phyloP scores from a whole-genome alignment of 2,888 invertebrate genomes.

The Celastrina argiolus region DNA sequence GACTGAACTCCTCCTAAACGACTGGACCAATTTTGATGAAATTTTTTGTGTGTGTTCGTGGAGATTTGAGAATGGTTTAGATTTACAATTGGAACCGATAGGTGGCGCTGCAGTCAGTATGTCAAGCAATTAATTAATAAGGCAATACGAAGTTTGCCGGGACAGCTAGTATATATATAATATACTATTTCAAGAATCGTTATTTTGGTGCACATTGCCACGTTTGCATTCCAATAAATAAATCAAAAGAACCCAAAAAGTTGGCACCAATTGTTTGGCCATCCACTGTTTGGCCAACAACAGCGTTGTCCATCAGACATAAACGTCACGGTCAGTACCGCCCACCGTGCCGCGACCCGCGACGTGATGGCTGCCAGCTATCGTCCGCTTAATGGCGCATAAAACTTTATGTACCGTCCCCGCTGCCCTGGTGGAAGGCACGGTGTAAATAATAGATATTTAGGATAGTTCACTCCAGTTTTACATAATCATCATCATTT shows the following conservation, averaged over 20 bases:
- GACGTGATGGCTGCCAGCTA: conserved; percentile 31
- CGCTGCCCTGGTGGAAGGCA: conserved; percentile 16
- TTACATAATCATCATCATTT: neutral
- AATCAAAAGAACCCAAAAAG: neutral
- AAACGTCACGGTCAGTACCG: neutral
- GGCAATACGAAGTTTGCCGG: too few species aligned
- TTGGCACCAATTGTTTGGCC: neutral
- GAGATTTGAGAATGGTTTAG: too few species aligned
- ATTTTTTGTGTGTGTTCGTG: too few species aligned
- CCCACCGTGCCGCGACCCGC: conserved; percentile 13
- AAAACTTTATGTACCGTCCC: conserved; percentile 35
- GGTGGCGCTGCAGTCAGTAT: too few species aligned
- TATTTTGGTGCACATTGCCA: too few species aligned
- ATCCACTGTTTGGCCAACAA: neutral
- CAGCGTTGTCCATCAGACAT: neutral
- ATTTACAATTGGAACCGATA: too few species aligned
- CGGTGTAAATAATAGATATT: conserved; percentile 18
- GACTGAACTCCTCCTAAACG: too few species aligned
- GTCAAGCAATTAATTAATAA: too few species aligned
- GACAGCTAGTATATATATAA: too few species aligned
- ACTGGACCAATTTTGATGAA: too few species aligned
- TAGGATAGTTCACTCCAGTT: conserved; percentile 17
- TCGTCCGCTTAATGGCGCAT: conserved; percentile 33
- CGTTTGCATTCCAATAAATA: too few species aligned
- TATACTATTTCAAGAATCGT: too few species aligned